A percentile compares a stretch with the other conserved stretches of the same genome.
Evolutionary conservation across 2,888 invertebrate species (phyloP).

Genomic region (Ditula angustiorana): DNA sequence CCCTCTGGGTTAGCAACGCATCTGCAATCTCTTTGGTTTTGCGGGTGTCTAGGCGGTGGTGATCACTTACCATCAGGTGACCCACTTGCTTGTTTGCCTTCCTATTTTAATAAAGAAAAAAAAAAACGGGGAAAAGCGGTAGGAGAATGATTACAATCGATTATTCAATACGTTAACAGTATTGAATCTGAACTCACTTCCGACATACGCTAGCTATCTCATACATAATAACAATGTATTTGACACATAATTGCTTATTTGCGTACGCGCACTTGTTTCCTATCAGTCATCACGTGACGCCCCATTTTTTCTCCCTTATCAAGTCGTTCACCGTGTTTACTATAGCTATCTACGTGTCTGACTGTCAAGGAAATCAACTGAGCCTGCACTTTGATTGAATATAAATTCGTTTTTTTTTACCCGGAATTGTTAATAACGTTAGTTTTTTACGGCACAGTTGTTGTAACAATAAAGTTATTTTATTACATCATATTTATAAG

Average conservation of each 20-base stretch:
- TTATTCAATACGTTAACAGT: too few species aligned
- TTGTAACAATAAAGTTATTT: conserved; percentile 12
- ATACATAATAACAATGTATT: background rate
- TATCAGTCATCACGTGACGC: background rate
- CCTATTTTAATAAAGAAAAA: too few species aligned
- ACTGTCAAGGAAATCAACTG: background rate
- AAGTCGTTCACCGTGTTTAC: background rate
- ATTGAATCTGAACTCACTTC: too few species aligned
- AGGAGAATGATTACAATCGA: too few species aligned
- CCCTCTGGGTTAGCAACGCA: too few species aligned
- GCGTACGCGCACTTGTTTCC: background rate
- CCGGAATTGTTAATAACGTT: conserved; percentile 7
- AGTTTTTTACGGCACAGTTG: background rate
- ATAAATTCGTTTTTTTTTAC: conserved; percentile 14
- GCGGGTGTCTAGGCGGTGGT: too few species aligned
- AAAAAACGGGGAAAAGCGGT: too few species aligned
- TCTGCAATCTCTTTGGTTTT: too few species aligned
- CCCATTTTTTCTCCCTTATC: background rate
- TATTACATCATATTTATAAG: conserved; percentile 5
- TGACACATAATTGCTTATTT: background rate
- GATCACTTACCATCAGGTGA: too few species aligned
- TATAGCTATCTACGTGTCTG: conserved; percentile 2
- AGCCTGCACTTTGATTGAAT: background rate
- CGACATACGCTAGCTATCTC: background rate
- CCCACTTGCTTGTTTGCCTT: too few species aligned